Base-by-base conservation (phyloP, 2,888 invertebrate genomes). In the Drosophila limbata region DNA sequence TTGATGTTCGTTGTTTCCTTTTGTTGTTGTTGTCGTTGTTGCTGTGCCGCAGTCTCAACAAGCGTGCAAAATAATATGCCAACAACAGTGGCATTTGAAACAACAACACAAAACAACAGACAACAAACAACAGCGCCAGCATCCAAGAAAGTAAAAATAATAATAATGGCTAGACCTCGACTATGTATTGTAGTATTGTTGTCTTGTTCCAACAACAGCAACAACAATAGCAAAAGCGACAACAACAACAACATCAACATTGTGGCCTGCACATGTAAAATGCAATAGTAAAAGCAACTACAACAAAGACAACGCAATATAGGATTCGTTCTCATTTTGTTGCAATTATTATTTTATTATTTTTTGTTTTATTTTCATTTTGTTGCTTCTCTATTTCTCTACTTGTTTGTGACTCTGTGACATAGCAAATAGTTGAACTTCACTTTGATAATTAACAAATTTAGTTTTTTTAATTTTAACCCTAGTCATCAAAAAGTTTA, bases 21-120 rank as follows among this genome's bases (percentile, higher is more conserved):
- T 62, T 68, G 53, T 68, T 35, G 13, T 2, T 35, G 4, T 37
- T n/a, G 28, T 2, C 8, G 6, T 28, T 28, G 56, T 59, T 65
- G 57, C 59, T 69, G 55, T 69, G 56, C 74, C 67, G 81, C 69
- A 70, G 68, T 75, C 70, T 70, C 77, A 85, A 87, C 85, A 60
- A 86, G 88, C 75, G 82, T 87, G 87, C 87, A 87, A 85, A 89
- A 85, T 84, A 86, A 86, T 88, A 84, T 84, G 86, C 73, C 86
- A 79, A 69, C 83, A 84, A 84, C 88, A 88, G 85, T 85, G 69
- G 68, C 76, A 70, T 69, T 70, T 80, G 66, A 65, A 87, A 73
- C 75, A 75, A 28, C 28, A 28, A 28, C 28, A 28, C 28, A 28
- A 28, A 28, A 28, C 80, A 77, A 37, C 13, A 37, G 13, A 37